Percentiles rank a stretch among this genome's conserved stretches.
Evolutionary conservation across 2,888 invertebrate species (phyloP).

Genomic region (Campoletis raptor): DNA sequence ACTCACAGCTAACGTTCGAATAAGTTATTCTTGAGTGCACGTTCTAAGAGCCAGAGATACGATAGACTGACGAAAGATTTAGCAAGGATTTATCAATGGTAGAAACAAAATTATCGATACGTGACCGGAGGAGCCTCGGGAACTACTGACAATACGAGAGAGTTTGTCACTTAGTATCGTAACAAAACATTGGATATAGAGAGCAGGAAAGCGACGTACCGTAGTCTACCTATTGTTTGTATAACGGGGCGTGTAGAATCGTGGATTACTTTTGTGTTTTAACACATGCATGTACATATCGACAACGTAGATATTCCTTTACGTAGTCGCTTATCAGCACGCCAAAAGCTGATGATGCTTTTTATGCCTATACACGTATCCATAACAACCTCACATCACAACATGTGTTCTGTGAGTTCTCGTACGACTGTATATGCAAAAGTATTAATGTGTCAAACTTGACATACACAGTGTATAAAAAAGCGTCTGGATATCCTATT

Average conservation of each 20-base stretch:
- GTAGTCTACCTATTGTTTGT: constrained; percentile 52
- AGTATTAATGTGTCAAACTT: constrained; percentile 18
- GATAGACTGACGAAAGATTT: constrained; percentile 21
- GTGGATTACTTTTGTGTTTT: constrained; percentile 46
- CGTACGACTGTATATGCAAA: neutral
- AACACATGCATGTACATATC: constrained; percentile 16
- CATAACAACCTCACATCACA: constrained; percentile 79
- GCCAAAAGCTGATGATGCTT: constrained; percentile 16
- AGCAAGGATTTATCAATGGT: constrained; percentile 14
- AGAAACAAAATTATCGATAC: constrained; percentile 27
- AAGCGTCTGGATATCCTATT: neutral
- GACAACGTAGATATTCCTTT: constrained; percentile 26
- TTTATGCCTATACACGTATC: constrained; percentile 70
- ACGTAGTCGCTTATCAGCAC: constrained; percentile 16
- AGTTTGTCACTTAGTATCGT: constrained; percentile 64
- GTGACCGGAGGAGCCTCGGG: constrained; percentile 73
- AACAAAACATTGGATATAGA: constrained; percentile 55
- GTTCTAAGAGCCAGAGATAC: neutral
- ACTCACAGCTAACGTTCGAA: constrained; percentile 40
- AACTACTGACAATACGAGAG: constrained; percentile 73
- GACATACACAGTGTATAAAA: neutral
- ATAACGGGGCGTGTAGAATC: constrained; percentile 53
- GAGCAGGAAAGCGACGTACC: constrained; percentile 63
- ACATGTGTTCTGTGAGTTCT: constrained; percentile 66
- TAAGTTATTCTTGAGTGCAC: neutral